Conservation (phyloP, 2,888 invertebrate genomes). For the Himalopsyche anomala region DNA sequence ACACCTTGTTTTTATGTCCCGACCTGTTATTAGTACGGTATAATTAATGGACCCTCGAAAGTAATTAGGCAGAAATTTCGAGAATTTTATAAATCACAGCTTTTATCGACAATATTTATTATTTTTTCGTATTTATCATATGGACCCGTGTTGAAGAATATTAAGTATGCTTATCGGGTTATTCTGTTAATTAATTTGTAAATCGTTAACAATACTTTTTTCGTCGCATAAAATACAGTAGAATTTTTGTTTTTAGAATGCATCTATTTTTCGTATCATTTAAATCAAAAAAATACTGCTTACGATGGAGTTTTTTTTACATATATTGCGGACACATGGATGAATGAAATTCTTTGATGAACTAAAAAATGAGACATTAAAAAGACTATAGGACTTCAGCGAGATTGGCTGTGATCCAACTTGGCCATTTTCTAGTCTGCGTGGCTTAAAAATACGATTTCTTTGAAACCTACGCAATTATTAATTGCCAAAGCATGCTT, state of each 20-base stretch:
- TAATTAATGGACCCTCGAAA: neutral
- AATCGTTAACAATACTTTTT: no score
- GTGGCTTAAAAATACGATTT: neutral
- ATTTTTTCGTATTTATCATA: neutral
- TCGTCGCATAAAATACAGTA: no score
- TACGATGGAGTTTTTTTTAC: no score
- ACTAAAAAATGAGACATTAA: neutral
- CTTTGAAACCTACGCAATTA: conserved; percentile 28
- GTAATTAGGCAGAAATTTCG: neutral
- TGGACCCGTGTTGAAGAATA: no score
- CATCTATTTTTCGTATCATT: no score
- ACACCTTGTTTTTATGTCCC: neutral
- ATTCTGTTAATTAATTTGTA: no score
- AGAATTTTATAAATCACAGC: neutral
- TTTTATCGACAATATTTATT: neutral
- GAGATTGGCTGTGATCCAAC: neutral
- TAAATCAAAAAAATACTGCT: no score
- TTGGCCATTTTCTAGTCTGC: conserved; percentile 22
- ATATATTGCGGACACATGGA: neutral
- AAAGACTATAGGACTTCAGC: neutral
- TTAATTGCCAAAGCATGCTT: conserved; percentile 5
- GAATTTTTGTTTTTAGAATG: no score
- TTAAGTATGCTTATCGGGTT: no score
- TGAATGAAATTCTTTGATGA: conserved; percentile 31
- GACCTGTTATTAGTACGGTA: neutral